Evolutionary conservation across 2,888 invertebrate species (phyloP), one percentile per base, ranked within the genome.

Genomic region (Phyllotreta striolata): DNA sequence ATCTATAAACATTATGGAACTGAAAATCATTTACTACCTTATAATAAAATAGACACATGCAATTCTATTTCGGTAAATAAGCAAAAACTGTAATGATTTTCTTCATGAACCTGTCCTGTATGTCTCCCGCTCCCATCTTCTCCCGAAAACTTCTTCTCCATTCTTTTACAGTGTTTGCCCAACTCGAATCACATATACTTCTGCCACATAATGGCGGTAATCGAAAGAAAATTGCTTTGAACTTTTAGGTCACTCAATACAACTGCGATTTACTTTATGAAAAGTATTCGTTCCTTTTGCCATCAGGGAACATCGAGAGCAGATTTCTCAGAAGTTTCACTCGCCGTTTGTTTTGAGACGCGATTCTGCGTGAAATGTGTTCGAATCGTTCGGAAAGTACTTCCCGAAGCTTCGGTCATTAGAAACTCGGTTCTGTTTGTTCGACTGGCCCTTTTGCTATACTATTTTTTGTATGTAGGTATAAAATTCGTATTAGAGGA

Each of bases 201-300:
- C 72, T 72, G 70, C 74, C 76, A 75, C 74, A 76, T 78, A 79
- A 79, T 79, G 77, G 76, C 73, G 69, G 77, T 78, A 79, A 78
- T 79, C 78, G 78, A 76, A 76, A 73, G 76, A 76, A 77, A 79
- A 79, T 79, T 78, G 77, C 78, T 77, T 73, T 70, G 72, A 77
- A 77, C 75, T 76, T 77, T 77, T 60, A 69, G 74, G 74, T 74
- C 73, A 71, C 73, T 76, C 76, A 77, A 77, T 77, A 77, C 73
- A 74, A 73, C 70, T 67, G 69, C 76, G 73, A 75, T 74, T 76
- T 75, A 66, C 73, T 68, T 62, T 70, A 70, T 72, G 72, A 69
- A 72, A 71, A 71, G 71, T 70, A 69, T 72, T 73, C 68, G 62
- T 71, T 69, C 70, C 55, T 64, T 46, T 41, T 40, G 44, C 52